phyloP scores from a whole-genome alignment of 2,888 invertebrate genomes.

The Papilio protenor region DNA sequence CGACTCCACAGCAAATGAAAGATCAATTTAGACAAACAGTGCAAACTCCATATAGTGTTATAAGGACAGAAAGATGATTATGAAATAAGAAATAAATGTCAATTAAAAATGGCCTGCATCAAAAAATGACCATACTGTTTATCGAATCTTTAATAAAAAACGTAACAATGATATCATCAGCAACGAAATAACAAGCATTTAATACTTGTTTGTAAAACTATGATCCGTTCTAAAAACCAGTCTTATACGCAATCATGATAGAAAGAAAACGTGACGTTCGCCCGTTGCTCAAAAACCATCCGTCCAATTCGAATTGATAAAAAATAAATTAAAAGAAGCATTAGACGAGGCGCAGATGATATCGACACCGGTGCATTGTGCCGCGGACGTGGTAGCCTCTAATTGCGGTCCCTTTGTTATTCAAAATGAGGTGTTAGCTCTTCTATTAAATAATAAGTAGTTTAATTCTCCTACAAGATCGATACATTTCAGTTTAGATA shows the following conservation, averaged over 20 bases:
- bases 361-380: slow-evolving; percentile 79
- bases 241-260: slow-evolving; percentile 39
- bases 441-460: slow-evolving; percentile 82
- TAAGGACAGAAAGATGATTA: not conserved
- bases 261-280: slow-evolving; percentile 48
- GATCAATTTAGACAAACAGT: too few species aligned
- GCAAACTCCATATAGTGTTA: not conserved
- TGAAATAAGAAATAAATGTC: not conserved
- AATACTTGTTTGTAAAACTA: slow-evolving; percentile 18
- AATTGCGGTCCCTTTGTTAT: slow-evolving; percentile 82
- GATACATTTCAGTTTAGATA: slow-evolving; percentile 62
- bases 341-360: slow-evolving; percentile 71
- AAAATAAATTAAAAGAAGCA: slow-evolving; percentile 83
- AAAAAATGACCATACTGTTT: not conserved
- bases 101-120: not conserved
- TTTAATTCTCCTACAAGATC: slow-evolving; percentile 64
- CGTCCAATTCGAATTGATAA: slow-evolving; percentile 79
- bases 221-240: slow-evolving; percentile 30
- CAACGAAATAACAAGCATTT: slow-evolving; percentile 5
- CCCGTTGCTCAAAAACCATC: slow-evolving; percentile 74
- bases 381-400: slow-evolving; percentile 73
- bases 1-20: too few species aligned
- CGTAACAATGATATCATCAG: slow-evolving; percentile 4
- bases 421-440: slow-evolving; percentile 83
- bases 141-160: slow-evolving; percentile 27